Evolutionary conservation across 2,797 vertebrate species (phyloP).

Genomic region (Sebastolobus alascanus): DNA sequence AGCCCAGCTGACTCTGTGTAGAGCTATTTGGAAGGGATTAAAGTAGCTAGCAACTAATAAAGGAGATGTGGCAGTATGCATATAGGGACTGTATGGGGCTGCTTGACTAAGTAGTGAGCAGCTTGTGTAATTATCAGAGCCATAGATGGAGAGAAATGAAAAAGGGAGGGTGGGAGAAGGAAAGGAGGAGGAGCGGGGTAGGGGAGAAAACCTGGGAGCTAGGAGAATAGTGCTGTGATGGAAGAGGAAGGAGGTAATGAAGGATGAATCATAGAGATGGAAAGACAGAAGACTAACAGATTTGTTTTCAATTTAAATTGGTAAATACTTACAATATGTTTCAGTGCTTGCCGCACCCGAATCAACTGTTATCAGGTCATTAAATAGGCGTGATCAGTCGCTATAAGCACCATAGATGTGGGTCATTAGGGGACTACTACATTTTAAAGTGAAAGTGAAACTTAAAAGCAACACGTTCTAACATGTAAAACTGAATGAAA

Average conservation of each 20-base stretch:
- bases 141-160: constrained; percentile 27
- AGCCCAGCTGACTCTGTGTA: constrained; percentile 53
- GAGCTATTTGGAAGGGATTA: constrained; percentile 74
- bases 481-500: neutral
- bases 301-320: neutral
- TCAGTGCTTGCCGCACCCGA: neutral
- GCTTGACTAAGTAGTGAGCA: constrained; percentile 69
- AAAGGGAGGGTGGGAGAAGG: neutral
- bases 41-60: constrained; percentile 73
- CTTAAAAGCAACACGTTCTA: neutral
- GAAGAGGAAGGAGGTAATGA: neutral
- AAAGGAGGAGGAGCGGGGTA: neutral
- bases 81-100: constrained; percentile 59
- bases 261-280: neutral
- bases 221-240: neutral
- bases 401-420: neutral
- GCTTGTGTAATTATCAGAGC: constrained; percentile 69
- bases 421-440: neutral
- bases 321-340: neutral
- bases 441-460: neutral
- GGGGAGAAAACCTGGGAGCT: neutral
- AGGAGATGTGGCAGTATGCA: constrained; percentile 68
- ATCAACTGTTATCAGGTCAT: neutral
- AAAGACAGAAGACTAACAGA: neutral
- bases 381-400: neutral